phyloP scores from a whole-genome alignment of 1,140 invertebrate species.

The Callitettix versicolor region DNA sequence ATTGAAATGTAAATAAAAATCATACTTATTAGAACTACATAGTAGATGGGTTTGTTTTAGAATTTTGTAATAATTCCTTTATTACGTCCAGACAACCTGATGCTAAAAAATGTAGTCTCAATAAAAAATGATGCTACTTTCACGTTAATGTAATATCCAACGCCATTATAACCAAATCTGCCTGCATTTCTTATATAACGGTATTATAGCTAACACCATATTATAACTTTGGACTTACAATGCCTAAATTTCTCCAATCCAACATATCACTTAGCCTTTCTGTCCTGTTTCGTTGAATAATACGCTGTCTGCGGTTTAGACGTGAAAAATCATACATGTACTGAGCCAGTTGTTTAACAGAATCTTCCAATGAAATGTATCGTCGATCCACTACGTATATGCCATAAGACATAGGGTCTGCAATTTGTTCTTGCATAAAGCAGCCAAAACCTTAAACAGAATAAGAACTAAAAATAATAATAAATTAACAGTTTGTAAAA shows the following conservation, averaged over 20 bases:
- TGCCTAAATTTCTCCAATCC: conserved; percentile 95
- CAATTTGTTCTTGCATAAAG: conserved; percentile 97
- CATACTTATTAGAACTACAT: no score
- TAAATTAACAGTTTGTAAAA: no score
- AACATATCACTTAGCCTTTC: conserved; percentile 93
- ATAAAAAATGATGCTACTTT: no score
- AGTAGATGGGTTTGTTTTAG: no score
- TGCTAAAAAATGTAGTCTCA: no score
- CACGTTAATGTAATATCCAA: no score
- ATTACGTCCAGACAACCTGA: no score
- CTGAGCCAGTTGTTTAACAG: conserved; percentile 84
- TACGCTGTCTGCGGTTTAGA: conserved; percentile 85
- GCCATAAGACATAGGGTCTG: conserved; percentile 95
- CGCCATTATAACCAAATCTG: no score
- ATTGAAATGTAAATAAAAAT: no score
- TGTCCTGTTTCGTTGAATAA: conserved; percentile 95
- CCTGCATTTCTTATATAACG: no score
- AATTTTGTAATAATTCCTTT: no score
- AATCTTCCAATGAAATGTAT: conserved; percentile 78
- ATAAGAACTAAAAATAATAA: no score
- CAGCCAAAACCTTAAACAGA: conserved; percentile 83
- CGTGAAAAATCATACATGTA: conserved; percentile 93
- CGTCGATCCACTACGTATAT: conserved; percentile 96
- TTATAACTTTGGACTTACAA: conserved; percentile 48
- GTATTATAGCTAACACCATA: neutral